Base-by-base conservation (phyloP, 2,113 vertebrate genomes). In the Prionailurus bengalensis region DNA sequence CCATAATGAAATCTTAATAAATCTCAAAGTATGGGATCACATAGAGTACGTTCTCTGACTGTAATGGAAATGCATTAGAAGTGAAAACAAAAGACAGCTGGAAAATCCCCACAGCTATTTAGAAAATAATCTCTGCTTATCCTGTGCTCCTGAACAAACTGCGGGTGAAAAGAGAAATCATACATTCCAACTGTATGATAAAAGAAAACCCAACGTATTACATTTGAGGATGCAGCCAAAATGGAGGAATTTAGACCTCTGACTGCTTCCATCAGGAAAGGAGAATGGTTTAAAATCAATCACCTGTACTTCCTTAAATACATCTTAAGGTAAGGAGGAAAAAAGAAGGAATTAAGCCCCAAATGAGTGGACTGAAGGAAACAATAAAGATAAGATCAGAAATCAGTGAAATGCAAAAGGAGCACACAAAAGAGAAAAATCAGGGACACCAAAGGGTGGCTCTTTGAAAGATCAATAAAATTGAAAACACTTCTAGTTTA, bases 391-490 rank as follows among this genome's bases (percentile, higher is more conserved):
- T n/a, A 86, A 73, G 31, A 74, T 45, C 8, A 74, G 78, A 88
- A 91, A 51, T 27, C 39, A 79, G 25, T 65, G 36, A 79, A 88
- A 74, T 48, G 65, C 4, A 68, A 33, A 74, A 81, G 58, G 39
- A 81, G 48, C n/a, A 61, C 31, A 70, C 14, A 91, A 42, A 21
- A 53, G 36, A 39, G 45, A 89, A 92, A 93, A 68, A 68, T 66
- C 36, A 80, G 33, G 81, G 83, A 96, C 16, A 42, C 84, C 31
- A 82, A 65, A 91, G 14, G 4, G n/a, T 58, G 12, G 7, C 70
- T 92, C 74, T 83, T 83, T 66, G 48, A 87, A 83, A 68, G n/a
- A 65, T 48, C 31, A 84, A 96, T 90, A 33, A 91, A 96, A 90
- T 0, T 51, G n/a, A 70, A 90, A 17, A 97, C 76, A 73, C 7